A percentile compares a stretch with the other conserved stretches of the same genome.
These are phyloP conservation scores for Tetheella fluctuosa DNA, from an alignment of 2,888 invertebrate species.

Conservation along the genomic window DNA sequence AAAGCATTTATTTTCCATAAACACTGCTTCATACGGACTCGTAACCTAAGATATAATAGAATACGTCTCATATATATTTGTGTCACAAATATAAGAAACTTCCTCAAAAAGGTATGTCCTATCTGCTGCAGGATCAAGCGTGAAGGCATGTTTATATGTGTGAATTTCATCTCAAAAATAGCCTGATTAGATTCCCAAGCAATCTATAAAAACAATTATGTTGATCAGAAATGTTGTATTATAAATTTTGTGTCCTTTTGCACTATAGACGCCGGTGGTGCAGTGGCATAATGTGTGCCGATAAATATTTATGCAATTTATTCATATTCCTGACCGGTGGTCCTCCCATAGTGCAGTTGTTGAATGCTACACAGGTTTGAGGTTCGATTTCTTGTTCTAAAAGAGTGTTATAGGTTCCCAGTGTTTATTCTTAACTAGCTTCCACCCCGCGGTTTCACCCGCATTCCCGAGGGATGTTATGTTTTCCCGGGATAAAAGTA, in stretches of 20 bases:
- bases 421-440: background rate
- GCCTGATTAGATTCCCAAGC: conserved; percentile 67
- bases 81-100: background rate
- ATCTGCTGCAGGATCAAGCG: conserved; percentile 10
- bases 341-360: conserved; percentile 36
- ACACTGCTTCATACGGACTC: too few relatives aligned
- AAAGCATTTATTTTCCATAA: too few relatives aligned
- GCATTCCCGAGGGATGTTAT: too few relatives aligned
- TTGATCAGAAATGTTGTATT: conserved; percentile 69
- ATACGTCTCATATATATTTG: background rate
- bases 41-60: too few relatives aligned
- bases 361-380: conserved; percentile 20
- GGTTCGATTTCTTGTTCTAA: conserved; percentile 23
- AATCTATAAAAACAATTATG: conserved; percentile 79
- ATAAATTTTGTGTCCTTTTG: conserved; percentile 61
- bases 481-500: too few relatives aligned
- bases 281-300: conserved; percentile 68
- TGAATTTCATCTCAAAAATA: conserved; percentile 49
- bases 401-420: background rate
- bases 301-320: conserved; percentile 82
- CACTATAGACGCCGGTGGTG: conserved; percentile 57
- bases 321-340: conserved; percentile 61
- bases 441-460: too few relatives aligned
- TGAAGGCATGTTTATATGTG: conserved; percentile 24
- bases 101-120: background rate